Evolutionary conservation across 2,113 vertebrate genomes (phyloP).

Genomic region (Sminthopsis crassicaudata): DNA sequence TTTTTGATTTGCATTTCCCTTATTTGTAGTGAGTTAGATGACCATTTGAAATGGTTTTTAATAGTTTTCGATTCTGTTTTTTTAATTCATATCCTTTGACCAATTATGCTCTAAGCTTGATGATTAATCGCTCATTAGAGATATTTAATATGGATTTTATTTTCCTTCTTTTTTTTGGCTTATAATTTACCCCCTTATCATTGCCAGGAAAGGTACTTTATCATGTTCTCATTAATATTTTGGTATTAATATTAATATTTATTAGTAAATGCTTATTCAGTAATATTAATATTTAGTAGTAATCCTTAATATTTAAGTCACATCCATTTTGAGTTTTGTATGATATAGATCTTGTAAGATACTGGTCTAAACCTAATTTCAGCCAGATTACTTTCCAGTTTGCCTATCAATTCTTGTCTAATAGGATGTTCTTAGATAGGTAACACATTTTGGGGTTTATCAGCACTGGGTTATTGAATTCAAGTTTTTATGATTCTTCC

Average conservation of each 20-base stretch:
- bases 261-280: neutral
- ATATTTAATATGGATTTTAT: neutral
- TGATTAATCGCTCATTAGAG: neutral
- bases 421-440: neutral
- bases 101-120: neutral
- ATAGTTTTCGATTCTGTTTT: neutral
- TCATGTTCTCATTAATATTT: neutral
- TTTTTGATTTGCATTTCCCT: neutral
- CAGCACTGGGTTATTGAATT: neutral
- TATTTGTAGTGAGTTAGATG: neutral
- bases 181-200: neutral
- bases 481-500: neutral
- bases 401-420: neutral
- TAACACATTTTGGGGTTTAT: neutral
- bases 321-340: neutral
- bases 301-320: neutral
- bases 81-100: neutral
- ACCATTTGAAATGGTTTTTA: neutral
- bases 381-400: neutral
- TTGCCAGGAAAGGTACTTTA: neutral
- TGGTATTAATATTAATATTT: neutral
- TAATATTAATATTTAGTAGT: neutral
- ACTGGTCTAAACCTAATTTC: neutral
- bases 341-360: neutral
- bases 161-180: neutral